phyloP scores from a whole-genome alignment of 1,140 invertebrate species.

The Lycorma delicatula region DNA sequence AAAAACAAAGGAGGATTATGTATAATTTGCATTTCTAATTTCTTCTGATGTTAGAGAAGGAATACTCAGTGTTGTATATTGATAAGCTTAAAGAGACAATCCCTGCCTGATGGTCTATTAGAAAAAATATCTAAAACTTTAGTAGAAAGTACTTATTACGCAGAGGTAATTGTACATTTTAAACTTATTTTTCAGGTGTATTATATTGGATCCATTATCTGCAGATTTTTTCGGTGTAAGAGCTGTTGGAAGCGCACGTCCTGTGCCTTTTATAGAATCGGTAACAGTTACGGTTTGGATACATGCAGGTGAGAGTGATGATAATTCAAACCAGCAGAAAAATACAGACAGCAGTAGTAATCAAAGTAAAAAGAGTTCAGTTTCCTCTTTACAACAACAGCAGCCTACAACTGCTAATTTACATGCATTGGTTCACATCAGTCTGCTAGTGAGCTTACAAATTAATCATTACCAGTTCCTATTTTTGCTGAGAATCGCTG shows the following conservation, averaged over 20 bases:
- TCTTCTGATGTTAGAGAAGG: too few species aligned
- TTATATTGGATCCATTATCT: slow-evolving; percentile 83
- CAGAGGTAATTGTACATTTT: too few species aligned
- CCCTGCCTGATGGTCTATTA: too few species aligned
- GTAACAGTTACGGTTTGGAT: slow-evolving; percentile 81
- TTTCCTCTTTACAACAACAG: not conserved
- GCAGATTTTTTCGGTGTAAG: slow-evolving; percentile 79
- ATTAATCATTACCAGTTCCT: slow-evolving; percentile 90
- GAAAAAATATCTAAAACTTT: too few species aligned
- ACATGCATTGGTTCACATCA: slow-evolving; percentile 61
- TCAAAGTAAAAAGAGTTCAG: not conserved
- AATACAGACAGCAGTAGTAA: not conserved
- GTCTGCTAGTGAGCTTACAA: slow-evolving; percentile 72
- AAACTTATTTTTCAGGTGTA: slow-evolving; percentile 42
- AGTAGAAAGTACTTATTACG: too few species aligned
- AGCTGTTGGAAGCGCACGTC: slow-evolving; percentile 57
- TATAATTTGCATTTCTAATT: too few species aligned
- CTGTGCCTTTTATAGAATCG: slow-evolving; percentile 82
- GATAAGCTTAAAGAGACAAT: too few species aligned
- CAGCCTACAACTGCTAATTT: slow-evolving; percentile 46
- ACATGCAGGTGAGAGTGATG: slow-evolving; percentile 31
- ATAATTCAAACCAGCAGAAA: not conserved
- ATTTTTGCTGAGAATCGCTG: slow-evolving; percentile 74
- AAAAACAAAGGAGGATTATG: too few species aligned
- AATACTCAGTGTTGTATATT: too few species aligned